Percentiles rank a stretch among this genome's conserved stretches.
Conservation (phyloP, 2,888 invertebrate genomes). For the Apamea crenata region DNA sequence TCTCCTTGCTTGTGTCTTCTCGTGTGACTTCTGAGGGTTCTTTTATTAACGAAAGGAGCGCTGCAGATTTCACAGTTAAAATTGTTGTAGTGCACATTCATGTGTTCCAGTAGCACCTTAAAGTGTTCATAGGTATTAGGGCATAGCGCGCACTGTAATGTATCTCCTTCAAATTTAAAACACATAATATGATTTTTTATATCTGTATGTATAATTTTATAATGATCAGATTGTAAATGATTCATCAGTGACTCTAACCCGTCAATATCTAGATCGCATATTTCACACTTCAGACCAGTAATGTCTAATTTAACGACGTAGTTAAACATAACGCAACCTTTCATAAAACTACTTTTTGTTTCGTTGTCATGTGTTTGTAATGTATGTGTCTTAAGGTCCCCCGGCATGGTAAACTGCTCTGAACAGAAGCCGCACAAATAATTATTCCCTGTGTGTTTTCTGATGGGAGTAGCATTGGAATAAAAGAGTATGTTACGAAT, state of each 20-base stretch:
- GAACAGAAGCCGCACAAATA: constrained; percentile 78
- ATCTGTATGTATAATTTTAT: constrained; percentile 49
- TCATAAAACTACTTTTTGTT: constrained; percentile 69
- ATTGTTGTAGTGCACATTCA: constrained; percentile 63
- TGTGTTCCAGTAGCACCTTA: constrained; percentile 61
- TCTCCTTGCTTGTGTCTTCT: constrained; percentile 56
- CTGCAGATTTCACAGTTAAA: constrained; percentile 66
- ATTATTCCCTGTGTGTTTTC: constrained; percentile 71
- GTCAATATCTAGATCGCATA: constrained; percentile 48
- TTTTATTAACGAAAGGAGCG: constrained; percentile 80
- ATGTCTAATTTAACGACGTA: constrained; percentile 62
- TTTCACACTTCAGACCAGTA: constrained; percentile 51
- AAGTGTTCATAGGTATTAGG: constrained; percentile 51
- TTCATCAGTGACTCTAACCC: constrained; percentile 42
- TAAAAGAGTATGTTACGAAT: constrained; percentile 72
- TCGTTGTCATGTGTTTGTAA: constrained; percentile 69
- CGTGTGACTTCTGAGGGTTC: constrained; percentile 45
- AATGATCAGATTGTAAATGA: constrained; percentile 50
- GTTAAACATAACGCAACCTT: constrained; percentile 61
- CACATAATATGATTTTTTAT: constrained; percentile 62
- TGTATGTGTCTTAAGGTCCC: constrained; percentile 77
- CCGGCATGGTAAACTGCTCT: constrained; percentile 68
- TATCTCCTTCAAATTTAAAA: constrained; percentile 59
- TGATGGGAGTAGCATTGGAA: constrained; percentile 81
- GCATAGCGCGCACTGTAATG: constrained; percentile 51